A percentile compares a stretch with the other conserved stretches of the same genome.
Evolutionary conservation across 2,797 vertebrate genomes (phyloP).

Genomic region (Heliangelus exortis): DNA sequence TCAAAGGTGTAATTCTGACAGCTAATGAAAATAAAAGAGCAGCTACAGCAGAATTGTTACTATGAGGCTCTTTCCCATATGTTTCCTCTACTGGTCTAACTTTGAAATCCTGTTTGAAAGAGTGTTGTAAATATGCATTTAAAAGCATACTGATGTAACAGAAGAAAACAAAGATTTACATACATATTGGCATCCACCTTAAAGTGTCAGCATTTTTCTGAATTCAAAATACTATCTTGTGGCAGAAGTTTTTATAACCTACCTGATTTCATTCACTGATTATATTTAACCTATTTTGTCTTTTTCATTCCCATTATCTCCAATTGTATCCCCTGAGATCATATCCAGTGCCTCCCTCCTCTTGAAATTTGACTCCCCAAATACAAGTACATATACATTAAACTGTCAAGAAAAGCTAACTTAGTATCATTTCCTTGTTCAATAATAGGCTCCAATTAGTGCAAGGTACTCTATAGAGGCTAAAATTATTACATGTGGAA

Average conservation of each 20-base stretch:
- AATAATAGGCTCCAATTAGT: not conserved
- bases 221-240: not conserved
- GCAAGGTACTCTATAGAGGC: not conserved
- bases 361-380: not conserved
- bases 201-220: not conserved
- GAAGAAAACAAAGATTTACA: not conserved
- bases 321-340: not conserved
- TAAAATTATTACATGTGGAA: not conserved
- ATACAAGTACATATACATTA: not conserved
- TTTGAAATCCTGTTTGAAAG: not conserved
- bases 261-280: not conserved
- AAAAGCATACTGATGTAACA: not conserved
- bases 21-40: slow-evolving; percentile 5
- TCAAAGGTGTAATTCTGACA: not conserved
- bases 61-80: not conserved
- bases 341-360: not conserved
- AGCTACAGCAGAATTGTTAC: not conserved
- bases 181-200: not conserved
- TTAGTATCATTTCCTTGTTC: not conserved
- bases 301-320: not conserved
- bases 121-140: not conserved
- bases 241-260: not conserved
- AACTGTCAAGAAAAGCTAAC: not conserved
- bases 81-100: not conserved
- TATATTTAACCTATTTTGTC: not conserved